Conservation (phyloP, 1,140 invertebrate genomes). For the Whitmania pigra region DNA sequence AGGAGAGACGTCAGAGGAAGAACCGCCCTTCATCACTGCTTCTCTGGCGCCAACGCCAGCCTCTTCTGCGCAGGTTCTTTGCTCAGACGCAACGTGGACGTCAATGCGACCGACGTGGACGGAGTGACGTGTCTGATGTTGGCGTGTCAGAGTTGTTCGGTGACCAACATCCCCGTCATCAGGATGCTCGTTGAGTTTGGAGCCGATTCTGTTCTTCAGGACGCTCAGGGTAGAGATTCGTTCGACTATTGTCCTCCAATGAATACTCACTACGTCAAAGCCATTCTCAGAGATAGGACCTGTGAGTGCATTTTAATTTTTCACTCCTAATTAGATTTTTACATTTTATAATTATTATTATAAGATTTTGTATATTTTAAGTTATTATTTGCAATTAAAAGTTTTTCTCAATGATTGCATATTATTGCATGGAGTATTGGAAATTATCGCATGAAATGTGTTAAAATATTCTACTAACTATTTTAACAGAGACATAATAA, state of each 20-base stretch:
- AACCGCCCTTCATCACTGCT: constrained; percentile 26
- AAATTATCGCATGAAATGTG: background rate
- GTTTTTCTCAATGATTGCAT: no score
- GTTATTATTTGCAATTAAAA: no score
- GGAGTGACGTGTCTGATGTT: constrained; percentile 27
- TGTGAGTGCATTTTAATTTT: constrained; percentile 13
- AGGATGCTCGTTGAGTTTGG: constrained; percentile 25
- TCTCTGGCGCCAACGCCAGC: constrained; percentile 19
- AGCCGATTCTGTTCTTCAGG: constrained; percentile 25
- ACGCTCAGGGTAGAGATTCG: constrained; percentile 23
- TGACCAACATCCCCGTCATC: constrained; percentile 22
- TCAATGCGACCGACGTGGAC: constrained; percentile 21
- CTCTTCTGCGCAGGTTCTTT: constrained; percentile 20
- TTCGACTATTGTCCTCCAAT: constrained; percentile 26
- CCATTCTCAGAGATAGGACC: constrained; percentile 14
- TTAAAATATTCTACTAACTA: no score
- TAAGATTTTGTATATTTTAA: no score
- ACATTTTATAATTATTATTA: no score
- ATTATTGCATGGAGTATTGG: background rate
- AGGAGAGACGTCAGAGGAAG: constrained; percentile 9
- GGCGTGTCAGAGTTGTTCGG: constrained; percentile 20
- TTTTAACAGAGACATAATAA: no score
- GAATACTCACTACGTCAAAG: constrained; percentile 21
- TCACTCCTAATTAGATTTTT: background rate
- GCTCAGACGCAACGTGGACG: constrained; percentile 6